These are phyloP conservation scores for Lagria hirta DNA, from an alignment of 2,888 invertebrate species.

Conservation along the genomic window DNA sequence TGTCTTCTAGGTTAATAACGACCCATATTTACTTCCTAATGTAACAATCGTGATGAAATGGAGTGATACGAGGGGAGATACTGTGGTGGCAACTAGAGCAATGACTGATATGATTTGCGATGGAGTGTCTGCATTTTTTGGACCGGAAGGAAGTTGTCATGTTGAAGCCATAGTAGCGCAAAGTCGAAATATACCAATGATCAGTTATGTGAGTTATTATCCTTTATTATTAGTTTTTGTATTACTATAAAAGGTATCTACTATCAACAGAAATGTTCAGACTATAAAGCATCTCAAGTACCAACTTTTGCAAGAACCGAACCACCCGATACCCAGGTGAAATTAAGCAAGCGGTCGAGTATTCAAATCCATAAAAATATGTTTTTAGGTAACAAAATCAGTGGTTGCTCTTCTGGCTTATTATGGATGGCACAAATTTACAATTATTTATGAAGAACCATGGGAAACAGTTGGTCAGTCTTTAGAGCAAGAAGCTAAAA, in stretches of 20 bases:
- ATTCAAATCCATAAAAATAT: neutral
- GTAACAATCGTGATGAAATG: conserved; percentile 73
- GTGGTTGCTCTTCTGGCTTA: conserved; percentile 87
- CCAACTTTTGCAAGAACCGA: conserved; percentile 92
- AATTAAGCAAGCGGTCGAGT: neutral
- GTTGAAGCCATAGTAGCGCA: conserved; percentile 95
- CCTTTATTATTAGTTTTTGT: neutral
- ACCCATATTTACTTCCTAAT: conserved; percentile 69
- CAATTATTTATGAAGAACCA: conserved; percentile 79
- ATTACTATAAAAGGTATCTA: conserved; percentile 21
- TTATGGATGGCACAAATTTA: conserved; percentile 93
- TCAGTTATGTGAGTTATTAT: conserved; percentile 84
- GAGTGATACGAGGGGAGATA: conserved; percentile 85
- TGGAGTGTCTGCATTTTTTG: conserved; percentile 90
- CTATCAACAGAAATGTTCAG: conserved; percentile 88
- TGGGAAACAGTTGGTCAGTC: conserved; percentile 83
- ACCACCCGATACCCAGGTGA: conserved; percentile 89
- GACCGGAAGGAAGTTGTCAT: conserved; percentile 90
- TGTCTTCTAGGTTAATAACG: conserved; percentile 66
- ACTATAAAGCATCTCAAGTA: conserved; percentile 82
- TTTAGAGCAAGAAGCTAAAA: conserved; percentile 72
- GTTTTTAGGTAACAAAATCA: conserved; percentile 84
- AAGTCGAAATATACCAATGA: conserved; percentile 93
- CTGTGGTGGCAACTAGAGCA: conserved; percentile 77
- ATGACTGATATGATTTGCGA: conserved; percentile 90